Base-by-base conservation (phyloP, 2,113 vertebrate species). In the Sakesphorus luctuosus region DNA sequence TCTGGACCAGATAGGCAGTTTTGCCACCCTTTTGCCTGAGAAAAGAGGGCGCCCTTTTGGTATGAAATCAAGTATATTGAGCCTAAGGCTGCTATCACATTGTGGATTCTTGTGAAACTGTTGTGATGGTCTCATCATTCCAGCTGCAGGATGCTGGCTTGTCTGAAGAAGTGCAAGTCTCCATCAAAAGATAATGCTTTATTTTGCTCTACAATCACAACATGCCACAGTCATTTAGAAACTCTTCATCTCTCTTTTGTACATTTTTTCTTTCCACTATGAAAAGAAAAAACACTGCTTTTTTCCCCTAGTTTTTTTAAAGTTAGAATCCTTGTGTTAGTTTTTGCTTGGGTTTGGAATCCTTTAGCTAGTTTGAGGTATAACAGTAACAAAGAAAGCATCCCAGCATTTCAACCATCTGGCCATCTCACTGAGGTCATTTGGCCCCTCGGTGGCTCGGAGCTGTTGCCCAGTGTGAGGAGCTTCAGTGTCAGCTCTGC, bases 241-340 rank as follows among this genome's bases (percentile, higher is more conserved):
- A 67, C 31, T 80, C 4, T 72, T 53, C 6, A 11, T 84, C 25
- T 84, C 62, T 67, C 33, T 69, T 33, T 12, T 80, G 12, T 43
- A 46, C 1, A 2, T 76, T 90, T 82, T 10, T 2, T 88, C 11
- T 86, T 93, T 80, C 62, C 33, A 36, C 47, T 65, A 50, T 36
- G n/a, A 53, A 69, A 81, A 76, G 31, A 49, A 38, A 53, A 66
- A 29, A 18, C 2, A 0, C 7, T 0, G 1, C 4, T 35, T 38
- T 84, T 93, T 65, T 63, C 5, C 2, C 20, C 4, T 24, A 7
- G 18, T 44, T 43, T 40, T 61, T 44, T 38, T 6, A 0, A 55
- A 31, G 67, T 87, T 93, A 26, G 24, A 83, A 29, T 85, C 35
- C 47, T n/a, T 82, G 50, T 50, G 23, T 94, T 90, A 86, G 47